Evolutionary conservation across 2,113 vertebrate species (phyloP), one percentile per base, ranked within the genome.

Genomic region (Zonotrichia leucophrys): DNA sequence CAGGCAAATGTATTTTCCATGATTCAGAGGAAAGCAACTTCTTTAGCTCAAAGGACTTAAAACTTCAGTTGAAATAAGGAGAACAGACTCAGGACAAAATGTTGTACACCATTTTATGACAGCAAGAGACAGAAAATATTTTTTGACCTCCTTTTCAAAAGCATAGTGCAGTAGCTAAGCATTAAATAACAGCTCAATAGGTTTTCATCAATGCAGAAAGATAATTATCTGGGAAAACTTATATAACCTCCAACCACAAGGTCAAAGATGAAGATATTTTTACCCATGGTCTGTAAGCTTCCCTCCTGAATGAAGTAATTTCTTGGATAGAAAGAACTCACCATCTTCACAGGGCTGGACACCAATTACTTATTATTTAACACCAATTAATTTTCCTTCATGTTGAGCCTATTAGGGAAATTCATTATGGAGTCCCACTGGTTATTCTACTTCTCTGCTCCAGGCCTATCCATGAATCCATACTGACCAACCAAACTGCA

Each of bases 151-250:
- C n/a, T 90, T 91, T 95, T 47, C 46, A 58, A 91, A 88, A 60
- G 42, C 49, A 80, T 13, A 60, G 7, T 44, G 39, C 13, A 67
- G 69, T 69, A 76, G 24, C 23, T 41, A 80, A 79, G 35, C 46
- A 49, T 58, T 90, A 90, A 60, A 83, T 69, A 94, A 78, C 72
- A 87, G 80, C n/a, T 95, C 72, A 75, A 62, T 78, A 92, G 11
- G 3, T 86, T 96, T 87, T 64, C 56, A 93, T 89, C 64, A 94
- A 64, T 87, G 83, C 27, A 94, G 72, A n/a, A 82, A 68, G 94
- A 80, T 49, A 89, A 86, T 92, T 95, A 82, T 37, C 49, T 78
- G 46, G 22, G 27, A 8, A 53, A 83, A 78, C 64, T 87, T 96
- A 78, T 6, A 35, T 80, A 86, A 87, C 18, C n/a, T 30, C 44